Base-by-base conservation (phyloP, 2,888 invertebrate genomes). In the Carpatolechia fugitivella region DNA sequence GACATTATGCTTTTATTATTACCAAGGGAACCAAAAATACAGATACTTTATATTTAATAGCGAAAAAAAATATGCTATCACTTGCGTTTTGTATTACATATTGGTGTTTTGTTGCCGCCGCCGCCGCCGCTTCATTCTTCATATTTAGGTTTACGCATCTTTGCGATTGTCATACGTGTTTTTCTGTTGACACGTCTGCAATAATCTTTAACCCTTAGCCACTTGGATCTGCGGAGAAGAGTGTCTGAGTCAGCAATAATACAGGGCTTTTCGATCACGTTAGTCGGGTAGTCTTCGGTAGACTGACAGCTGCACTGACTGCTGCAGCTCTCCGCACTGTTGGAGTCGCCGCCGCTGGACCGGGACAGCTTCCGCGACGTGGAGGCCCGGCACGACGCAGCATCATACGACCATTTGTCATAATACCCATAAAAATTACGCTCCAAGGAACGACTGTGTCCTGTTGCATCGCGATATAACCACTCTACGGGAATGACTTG, bases 261-360 rank as follows among this genome's bases (percentile, higher is more conserved):
- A 58, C 75, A 79, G 3, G 85, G 85, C 64, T 63, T 75, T 46
- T 70, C 67, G 48, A 54, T 65, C 49, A 58, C 62, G 14, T 69
- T 64, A n/a, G 64, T 54, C n/a, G 66, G 54, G 31, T 64, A 68
- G n/a, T 59, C 56, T 40, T 59, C 56, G 41, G 65, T 60, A 0
- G 78, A 76, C 36, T 69, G 70, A 58, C 77, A 77, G 29, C 38
- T 30, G 51, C 51, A 51, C 1, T 40, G 24, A 29, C 51, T 51
- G 38, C 29, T 16, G 40, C 77, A 79, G 50, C 60, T 58, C 4
- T 62, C 69, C 3, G 24, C 3, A 53, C 71, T 69, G 57, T 76
- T 76, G 54, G 55, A 73, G 58, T 83, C 80, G 1, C 78, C 81
- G 53, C 78, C 81, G 53, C 78, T 79, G 1, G 76, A 79, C 48